These are phyloP conservation scores for Rhorus exstirpatorius DNA, from an alignment of 2,888 invertebrate genomes.

Conservation along the genomic window DNA sequence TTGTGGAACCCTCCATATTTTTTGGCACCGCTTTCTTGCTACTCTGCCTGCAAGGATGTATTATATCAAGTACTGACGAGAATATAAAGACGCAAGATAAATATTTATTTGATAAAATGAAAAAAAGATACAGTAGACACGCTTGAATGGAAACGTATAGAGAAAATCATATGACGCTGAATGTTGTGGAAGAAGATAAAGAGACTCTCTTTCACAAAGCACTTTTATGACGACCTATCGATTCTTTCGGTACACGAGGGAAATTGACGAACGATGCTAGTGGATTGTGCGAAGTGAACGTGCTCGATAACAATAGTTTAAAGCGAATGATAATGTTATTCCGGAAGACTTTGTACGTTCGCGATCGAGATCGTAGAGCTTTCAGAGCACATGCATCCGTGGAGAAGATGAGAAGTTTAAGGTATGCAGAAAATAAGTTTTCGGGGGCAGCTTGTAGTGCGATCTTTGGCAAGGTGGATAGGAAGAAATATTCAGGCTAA, in stretches of 20 bases:
- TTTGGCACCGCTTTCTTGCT: slow-evolving; percentile 33
- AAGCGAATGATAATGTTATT: slow-evolving; percentile 31
- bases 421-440: not conserved
- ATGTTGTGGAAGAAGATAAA: slow-evolving; percentile 15
- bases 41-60: not conserved
- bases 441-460: slow-evolving; percentile 21
- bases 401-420: not conserved
- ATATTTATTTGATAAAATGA: slow-evolving; percentile 51
- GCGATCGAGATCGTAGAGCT: slow-evolving; percentile 45
- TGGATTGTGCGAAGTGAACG: not conserved
- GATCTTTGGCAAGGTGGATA: slow-evolving; percentile 59
- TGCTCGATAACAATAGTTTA: too few species aligned
- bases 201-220: slow-evolving; percentile 18
- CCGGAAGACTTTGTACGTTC: slow-evolving; percentile 6
- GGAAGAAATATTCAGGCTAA: slow-evolving; percentile 14
- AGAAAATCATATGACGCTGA: slow-evolving; percentile 1
- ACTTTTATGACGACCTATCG: not conserved
- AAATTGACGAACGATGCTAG: not conserved
- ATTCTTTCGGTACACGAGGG: not conserved
- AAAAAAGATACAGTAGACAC: not conserved
- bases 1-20: slow-evolving; percentile 26
- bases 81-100: slow-evolving; percentile 23
- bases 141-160: slow-evolving; percentile 1
- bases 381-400: slow-evolving; percentile 21
- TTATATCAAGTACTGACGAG: not conserved